Conservation (phyloP, 2,113 vertebrate species). For the Bungarus multicinctus region DNA sequence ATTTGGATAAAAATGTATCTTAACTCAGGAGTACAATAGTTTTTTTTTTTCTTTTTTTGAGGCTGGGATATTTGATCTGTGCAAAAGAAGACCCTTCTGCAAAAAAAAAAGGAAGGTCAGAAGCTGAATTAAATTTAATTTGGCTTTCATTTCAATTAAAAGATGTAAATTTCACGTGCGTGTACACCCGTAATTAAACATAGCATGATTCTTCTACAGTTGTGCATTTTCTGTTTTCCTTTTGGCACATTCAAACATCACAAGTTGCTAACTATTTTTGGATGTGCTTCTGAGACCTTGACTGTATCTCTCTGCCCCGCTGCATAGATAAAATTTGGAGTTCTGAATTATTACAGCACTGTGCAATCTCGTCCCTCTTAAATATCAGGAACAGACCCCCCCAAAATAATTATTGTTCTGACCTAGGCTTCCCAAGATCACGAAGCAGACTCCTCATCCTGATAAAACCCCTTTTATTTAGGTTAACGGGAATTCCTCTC, state of each 20-base stretch:
- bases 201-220: neutral
- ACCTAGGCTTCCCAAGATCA: too few species aligned
- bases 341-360: neutral
- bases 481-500: too few species aligned
- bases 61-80: neutral
- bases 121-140: neutral
- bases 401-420: neutral
- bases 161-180: fast-evolving
- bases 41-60: neutral
- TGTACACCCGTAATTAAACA: neutral
- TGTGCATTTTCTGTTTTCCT: neutral
- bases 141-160: neutral
- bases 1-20: neutral
- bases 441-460: too few species aligned
- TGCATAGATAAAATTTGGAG: neutral
- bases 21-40: neutral
- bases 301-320: neutral
- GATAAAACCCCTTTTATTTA: too few species aligned
- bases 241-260: neutral
- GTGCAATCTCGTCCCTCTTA: neutral
- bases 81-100: neutral
- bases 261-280: neutral
- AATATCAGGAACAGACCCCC: neutral
- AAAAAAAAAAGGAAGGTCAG: neutral
- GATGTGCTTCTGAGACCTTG: neutral